phyloP scores from a whole-genome alignment of 2,888 invertebrate genomes.

The Trachelus stipa region DNA sequence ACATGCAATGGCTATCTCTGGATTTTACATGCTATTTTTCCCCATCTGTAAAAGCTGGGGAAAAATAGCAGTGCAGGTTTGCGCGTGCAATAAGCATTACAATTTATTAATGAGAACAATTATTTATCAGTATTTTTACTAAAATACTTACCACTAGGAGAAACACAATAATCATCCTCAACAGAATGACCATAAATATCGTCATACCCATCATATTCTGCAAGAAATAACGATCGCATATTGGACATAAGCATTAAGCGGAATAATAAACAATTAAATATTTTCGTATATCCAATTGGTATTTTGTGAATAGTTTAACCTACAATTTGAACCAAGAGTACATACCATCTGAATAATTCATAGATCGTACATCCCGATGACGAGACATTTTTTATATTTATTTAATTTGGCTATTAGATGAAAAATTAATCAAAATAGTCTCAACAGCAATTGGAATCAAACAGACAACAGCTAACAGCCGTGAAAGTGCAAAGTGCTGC shows the following conservation, averaged over 20 bases:
- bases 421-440: too few relatives aligned
- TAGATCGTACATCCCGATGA: constrained; percentile 85
- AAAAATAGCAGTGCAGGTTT: too few relatives aligned
- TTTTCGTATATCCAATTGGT: constrained; percentile 16
- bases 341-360: constrained; percentile 85
- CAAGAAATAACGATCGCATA: constrained; percentile 38
- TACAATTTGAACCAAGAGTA: constrained; percentile 15
- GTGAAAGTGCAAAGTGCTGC: too few relatives aligned
- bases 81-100: too few relatives aligned
- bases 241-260: constrained; percentile 16
- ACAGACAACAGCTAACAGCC: too few relatives aligned
- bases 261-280: constrained; percentile 8
- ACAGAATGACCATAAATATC: constrained; percentile 94
- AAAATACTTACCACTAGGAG: constrained; percentile 78
- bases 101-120: not conserved
- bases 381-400: constrained; percentile 78
- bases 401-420: too few relatives aligned
- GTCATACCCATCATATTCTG: constrained; percentile 90
- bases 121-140: not conserved
- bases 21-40: too few relatives aligned
- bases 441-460: too few relatives aligned
- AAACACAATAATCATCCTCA: constrained; percentile 92
- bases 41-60: too few relatives aligned
- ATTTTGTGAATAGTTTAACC: constrained; percentile 1
- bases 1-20: too few relatives aligned